Evolutionary conservation across 53 echinoderm and acorn worm genomes (phyloP), one percentile per base, ranked within the genome.

Genomic region (Echinometra lucunter): DNA sequence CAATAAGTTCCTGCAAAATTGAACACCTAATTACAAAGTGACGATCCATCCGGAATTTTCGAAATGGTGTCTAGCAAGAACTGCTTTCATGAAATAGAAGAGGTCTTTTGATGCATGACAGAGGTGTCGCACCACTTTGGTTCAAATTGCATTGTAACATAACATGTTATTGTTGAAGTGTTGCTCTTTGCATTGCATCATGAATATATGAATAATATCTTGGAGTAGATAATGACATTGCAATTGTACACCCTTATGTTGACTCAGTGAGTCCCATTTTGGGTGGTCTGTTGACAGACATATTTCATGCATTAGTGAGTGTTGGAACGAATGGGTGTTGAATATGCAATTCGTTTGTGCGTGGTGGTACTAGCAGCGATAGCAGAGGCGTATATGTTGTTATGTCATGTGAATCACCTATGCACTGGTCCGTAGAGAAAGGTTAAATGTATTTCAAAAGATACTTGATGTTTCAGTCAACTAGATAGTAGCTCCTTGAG

Each of bases 281-380:
- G 40, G 75, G 75, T 75, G 75, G 75, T 38, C 40, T 75, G 75
- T 75, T 75, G 75, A 75, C 75, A 75, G 75, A 40, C 75, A 75
- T 75, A 75, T 75, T 75, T 75, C 75, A 75, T 75, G 75, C 75
- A 75, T 75, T 75, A 75, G 75, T 75, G 75, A 75, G 75, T 75
- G 75, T 40, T 19, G 75, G 37, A 19, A 37, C 4, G 6, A 19
- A 19, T 6, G 38, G 37, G 40, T 40, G 40, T 38, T 75, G 75
- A 75, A 75, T 75, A 40, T 21, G 6, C 2, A 40, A 38, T 38
- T 75, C 72, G 32, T 72, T 21, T 34, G 12, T 75, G 75, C 40
- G 40, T 40, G 75, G 75, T 75, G 75, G n/a, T 38, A 49, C 16
- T 72, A 75, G 37, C 40, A 40, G 75, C 40, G 19, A 18, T 38